Evolutionary conservation across 2,113 vertebrate genomes (phyloP).

Genomic region (Sphyrna mokarran): DNA sequence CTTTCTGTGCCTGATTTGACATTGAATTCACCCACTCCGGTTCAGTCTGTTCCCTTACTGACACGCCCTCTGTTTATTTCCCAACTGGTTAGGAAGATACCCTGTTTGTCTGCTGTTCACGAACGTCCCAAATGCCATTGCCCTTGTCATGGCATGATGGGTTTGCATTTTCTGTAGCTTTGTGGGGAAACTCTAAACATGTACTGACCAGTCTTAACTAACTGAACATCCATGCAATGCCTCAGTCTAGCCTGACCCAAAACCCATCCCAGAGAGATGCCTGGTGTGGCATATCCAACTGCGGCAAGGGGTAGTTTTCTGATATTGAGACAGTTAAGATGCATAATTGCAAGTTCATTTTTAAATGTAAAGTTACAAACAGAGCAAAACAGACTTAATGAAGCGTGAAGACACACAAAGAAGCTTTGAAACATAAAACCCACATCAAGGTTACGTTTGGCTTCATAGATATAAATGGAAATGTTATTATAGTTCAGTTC

Average conservation of each 20-base stretch:
- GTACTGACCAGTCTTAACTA: background rate
- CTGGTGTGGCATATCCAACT: background rate
- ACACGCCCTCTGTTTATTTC: background rate
- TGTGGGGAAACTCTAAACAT: background rate
- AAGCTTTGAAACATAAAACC: background rate
- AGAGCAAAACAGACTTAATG: background rate
- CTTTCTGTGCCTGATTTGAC: background rate
- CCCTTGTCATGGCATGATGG: background rate
- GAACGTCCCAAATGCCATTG: background rate
- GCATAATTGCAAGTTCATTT: background rate
- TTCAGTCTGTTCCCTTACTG: background rate
- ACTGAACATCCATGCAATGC: background rate
- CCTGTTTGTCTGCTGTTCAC: background rate
- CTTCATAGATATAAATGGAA: background rate
- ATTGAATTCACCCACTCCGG: background rate
- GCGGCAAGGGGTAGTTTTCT: background rate
- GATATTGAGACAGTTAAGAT: background rate
- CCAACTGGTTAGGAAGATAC: background rate
- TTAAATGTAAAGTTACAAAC: background rate
- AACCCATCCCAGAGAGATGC: background rate
- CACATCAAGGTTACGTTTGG: background rate
- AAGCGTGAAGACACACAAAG: constrained; percentile 5
- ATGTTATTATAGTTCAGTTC: background rate
- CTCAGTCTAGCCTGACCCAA: background rate
- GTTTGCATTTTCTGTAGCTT: background rate